Conservation (phyloP, 2,797 vertebrate genomes). For the Lacerta bilineata region DNA sequence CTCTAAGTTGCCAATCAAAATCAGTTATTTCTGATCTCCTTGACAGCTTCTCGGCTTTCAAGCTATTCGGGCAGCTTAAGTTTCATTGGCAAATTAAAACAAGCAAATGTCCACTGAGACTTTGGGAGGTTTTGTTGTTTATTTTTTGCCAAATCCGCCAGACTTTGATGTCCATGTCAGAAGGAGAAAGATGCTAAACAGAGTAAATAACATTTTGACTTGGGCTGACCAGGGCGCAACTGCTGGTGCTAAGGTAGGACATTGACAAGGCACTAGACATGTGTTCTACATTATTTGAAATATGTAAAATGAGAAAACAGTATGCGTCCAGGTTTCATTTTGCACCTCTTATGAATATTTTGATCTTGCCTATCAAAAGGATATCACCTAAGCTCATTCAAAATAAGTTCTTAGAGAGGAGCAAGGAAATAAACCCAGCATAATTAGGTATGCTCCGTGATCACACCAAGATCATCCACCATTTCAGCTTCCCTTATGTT, state of each 20-base stretch:
- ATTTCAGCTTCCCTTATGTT: slow-evolving; percentile 7
- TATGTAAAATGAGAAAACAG: slow-evolving; percentile 30
- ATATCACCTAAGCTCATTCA: slow-evolving; percentile 34
- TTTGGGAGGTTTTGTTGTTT: not conserved
- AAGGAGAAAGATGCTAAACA: slow-evolving; percentile 29
- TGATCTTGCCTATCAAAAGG: not conserved
- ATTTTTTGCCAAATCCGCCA: slow-evolving; percentile 12
- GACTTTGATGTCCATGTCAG: slow-evolving; percentile 41
- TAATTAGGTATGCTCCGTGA: slow-evolving; percentile 21
- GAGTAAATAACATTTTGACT: slow-evolving; percentile 45
- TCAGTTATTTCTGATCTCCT: slow-evolving; percentile 31
- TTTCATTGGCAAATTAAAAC: slow-evolving; percentile 58
- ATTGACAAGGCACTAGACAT: slow-evolving; percentile 36
- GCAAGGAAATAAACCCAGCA: not conserved
- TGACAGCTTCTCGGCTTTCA: slow-evolving; percentile 39
- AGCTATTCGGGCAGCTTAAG: slow-evolving; percentile 36
- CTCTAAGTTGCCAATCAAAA: slow-evolving; percentile 47
- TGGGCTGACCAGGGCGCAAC: slow-evolving; percentile 31
- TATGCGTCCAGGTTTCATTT: slow-evolving; percentile 24
- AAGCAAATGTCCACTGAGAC: slow-evolving; percentile 28
- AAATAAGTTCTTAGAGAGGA: slow-evolving; percentile 16
- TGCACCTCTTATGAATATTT: not conserved
- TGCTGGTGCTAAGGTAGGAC: not conserved
- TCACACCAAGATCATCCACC: not conserved
- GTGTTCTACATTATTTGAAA: not conserved